Base-by-base conservation (phyloP, 37 sponge, comb jelly and placozoan species). In the Oopsacas minuta region DNA sequence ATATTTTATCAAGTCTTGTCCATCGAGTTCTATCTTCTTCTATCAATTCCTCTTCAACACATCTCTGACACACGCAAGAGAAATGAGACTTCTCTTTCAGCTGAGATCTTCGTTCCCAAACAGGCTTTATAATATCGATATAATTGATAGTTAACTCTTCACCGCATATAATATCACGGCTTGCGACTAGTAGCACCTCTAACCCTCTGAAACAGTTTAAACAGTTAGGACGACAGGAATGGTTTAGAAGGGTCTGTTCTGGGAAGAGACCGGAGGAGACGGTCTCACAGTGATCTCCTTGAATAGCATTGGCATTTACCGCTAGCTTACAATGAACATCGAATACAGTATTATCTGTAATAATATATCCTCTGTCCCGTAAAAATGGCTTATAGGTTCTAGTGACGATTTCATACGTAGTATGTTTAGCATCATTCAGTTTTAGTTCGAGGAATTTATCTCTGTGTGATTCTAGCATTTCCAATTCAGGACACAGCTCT, bases 221-320 rank as follows among this genome's bases (percentile, higher is more conserved):
- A 34, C 75, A 61, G 75, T 61, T 61, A n/a, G 75, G 75, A 25
- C 75, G 75, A 61, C 75, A 61, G 17, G 75, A 61, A 34, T 61
- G 75, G 30, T 61, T 61, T 5, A 61, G 75, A 3, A 61, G 75
- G 75, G 75, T 61, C 75, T 61, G 75, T 61, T 61, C 75, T 3
- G 75, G 75, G 75, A 61, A 61, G 17, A 61, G 7, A 3, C 75
- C 75, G 75, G 75, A 61, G 30, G 17, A 20, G 17, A 61, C 75
- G 22, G 75, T 61, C 28, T 20, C 75, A 5, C 17, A 7, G 7
- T 25, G 7, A 5, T 61, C 75, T 3, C 75, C 30, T 61, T 61
- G 75, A 12, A 61, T 32, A 3, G 75, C 75, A 34, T 61, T 61
- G 7, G 75, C 75, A 61, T 61, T 61, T 20, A 61, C 75, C 5